Evolutionary conservation across 2,797 vertebrate species (phyloP).

Genomic region (Catostomus latipinnis): DNA sequence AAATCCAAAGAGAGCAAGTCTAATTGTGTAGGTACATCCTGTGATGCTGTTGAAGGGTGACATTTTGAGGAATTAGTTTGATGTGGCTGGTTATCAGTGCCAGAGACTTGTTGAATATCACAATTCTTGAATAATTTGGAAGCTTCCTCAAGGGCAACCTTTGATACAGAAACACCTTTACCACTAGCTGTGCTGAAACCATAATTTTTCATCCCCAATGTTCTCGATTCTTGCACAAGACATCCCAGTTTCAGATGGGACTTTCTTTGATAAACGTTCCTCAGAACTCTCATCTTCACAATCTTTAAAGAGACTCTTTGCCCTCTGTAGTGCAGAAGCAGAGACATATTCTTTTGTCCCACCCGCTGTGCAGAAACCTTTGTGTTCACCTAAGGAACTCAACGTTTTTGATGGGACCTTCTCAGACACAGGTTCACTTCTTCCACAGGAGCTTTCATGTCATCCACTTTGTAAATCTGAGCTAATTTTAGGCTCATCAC

Average conservation of each 20-base stretch:
- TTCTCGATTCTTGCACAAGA: constrained; percentile 4
- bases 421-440: constrained; percentile 61
- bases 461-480: constrained; percentile 38
- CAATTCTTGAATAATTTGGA: constrained; percentile 75
- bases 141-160: constrained; percentile 72
- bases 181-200: constrained; percentile 62
- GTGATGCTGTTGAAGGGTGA: no score
- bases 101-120: constrained; percentile 49
- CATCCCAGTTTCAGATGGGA: background rate
- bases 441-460: background rate
- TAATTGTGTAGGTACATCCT: constrained; percentile 54
- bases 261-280: constrained; percentile 59
- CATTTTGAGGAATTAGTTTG: constrained; percentile 47
- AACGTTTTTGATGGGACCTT: constrained; percentile 16
- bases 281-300: constrained; percentile 13
- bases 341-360: constrained; percentile 81
- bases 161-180: constrained; percentile 59
- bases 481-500: constrained; percentile 50
- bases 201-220: background rate
- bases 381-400: background rate
- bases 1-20: constrained; percentile 64
- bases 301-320: constrained; percentile 71
- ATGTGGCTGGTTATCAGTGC: background rate
- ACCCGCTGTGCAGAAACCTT: constrained; percentile 82
- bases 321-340: constrained; percentile 80